These are phyloP conservation scores for Epizoanthus ramosus DNA, from an alignment of 92 coral and sea anemone species.

Conservation along the genomic window DNA sequence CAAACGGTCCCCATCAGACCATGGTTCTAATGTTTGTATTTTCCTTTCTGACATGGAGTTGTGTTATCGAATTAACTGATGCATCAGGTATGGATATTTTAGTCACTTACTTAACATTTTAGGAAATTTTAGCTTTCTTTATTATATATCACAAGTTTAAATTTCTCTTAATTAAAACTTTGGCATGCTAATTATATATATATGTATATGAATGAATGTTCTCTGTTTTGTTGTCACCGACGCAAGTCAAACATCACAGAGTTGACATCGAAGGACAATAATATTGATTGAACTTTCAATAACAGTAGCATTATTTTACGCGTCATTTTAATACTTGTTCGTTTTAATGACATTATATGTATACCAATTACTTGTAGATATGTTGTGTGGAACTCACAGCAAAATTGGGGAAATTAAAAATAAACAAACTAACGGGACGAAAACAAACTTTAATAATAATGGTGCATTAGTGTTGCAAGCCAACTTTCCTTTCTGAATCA, in stretches of 20 bases:
- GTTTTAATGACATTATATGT: not conserved
- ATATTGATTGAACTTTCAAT: not conserved
- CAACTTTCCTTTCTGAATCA: too few species aligned
- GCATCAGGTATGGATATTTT: conserved; percentile 19
- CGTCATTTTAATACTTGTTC: too few species aligned
- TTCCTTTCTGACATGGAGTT: conserved; percentile 19
- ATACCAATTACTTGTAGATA: not conserved
- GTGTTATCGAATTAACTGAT: not conserved
- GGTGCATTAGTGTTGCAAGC: too few species aligned
- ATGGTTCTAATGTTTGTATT: not conserved
- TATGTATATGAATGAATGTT: not conserved
- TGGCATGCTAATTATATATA: too few species aligned
- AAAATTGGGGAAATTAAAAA: too few species aligned
- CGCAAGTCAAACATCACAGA: not conserved
- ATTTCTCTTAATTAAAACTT: not conserved
- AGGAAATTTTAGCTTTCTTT: not conserved
- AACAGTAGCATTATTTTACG: not conserved
- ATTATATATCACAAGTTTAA: not conserved
- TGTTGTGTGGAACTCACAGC: too few species aligned
- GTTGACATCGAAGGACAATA: not conserved
- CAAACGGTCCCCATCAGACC: not conserved
- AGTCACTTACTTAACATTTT: not conserved
- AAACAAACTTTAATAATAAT: too few species aligned
- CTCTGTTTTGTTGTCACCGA: not conserved
- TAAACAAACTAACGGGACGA: too few species aligned